Percentiles rank a stretch among this genome's conserved stretches.
Evolutionary conservation across 2,113 vertebrate species (phyloP).

Genomic region (Gadus macrocephalus): DNA sequence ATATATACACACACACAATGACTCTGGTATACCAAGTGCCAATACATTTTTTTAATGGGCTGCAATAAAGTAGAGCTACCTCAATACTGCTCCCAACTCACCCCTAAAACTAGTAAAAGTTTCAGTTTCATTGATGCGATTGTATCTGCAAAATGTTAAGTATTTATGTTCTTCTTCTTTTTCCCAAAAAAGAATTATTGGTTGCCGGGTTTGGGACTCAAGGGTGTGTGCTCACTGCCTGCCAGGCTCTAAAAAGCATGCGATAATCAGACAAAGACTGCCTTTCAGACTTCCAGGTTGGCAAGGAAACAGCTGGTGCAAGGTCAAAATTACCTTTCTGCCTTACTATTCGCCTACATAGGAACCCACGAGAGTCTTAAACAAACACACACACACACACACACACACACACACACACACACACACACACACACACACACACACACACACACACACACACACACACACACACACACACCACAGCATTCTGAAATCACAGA

Average conservation of each 20-base stretch:
- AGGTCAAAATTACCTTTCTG: conserved; percentile 60
- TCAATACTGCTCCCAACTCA: too few species aligned
- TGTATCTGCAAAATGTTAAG: too few species aligned
- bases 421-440: conserved; percentile 18
- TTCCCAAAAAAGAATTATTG: too few species aligned
- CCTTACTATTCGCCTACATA: conserved; percentile 50
- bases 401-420: conserved; percentile 39
- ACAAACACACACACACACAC: conserved; percentile 19
- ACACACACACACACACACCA: conserved; percentile 1
- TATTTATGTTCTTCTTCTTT: too few species aligned
- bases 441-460: conserved; percentile 3
- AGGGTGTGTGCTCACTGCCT: too few species aligned
- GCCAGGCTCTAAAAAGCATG: conserved; percentile 15
- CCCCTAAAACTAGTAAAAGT: too few species aligned
- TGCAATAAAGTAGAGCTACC: too few species aligned
- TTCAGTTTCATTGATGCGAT: too few species aligned
- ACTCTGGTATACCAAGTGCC: too few species aligned
- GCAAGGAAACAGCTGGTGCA: conserved; percentile 61
- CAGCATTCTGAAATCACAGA: conserved; percentile 29
- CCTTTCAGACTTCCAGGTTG: conserved; percentile 42
- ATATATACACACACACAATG: too few species aligned
- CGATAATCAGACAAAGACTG: conserved; percentile 42
- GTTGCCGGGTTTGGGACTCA: too few species aligned
- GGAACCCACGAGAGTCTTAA: conserved; percentile 50
- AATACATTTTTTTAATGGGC: too few species aligned